phyloP scores from a whole-genome alignment of 2,888 invertebrate species.

The Tachina lurida region DNA sequence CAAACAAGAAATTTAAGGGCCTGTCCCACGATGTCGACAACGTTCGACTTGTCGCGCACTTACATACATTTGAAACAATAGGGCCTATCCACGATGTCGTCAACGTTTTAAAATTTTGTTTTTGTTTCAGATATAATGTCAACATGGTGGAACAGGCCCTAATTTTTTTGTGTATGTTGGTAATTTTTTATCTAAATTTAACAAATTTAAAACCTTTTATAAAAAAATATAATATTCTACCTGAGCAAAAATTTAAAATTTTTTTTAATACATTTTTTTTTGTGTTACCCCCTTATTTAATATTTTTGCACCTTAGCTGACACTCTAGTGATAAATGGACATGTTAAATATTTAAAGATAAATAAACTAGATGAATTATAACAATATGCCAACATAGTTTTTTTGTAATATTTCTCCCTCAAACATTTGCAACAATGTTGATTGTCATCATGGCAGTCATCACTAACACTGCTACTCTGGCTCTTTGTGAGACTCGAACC shows the following conservation, averaged over 20 bases:
- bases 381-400: slow-evolving; percentile 27
- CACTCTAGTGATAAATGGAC: slow-evolving; percentile 66
- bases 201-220: neutral
- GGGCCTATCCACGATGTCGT: too few species aligned
- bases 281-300: slow-evolving; percentile 13
- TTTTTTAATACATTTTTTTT: neutral
- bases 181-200: too few species aligned
- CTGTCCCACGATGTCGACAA: too few species aligned
- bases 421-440: neutral
- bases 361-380: slow-evolving; percentile 61
- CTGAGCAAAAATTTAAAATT: neutral
- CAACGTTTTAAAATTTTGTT: too few species aligned
- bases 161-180: too few species aligned
- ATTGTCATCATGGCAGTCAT: slow-evolving; percentile 24
- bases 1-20: neutral
- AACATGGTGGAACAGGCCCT: too few species aligned
- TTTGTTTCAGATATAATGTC: too few species aligned
- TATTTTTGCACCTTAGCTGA: slow-evolving; percentile 5
- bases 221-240: neutral
- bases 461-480: neutral
- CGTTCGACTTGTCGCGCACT: too few species aligned
- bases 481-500: neutral
- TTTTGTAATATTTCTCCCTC: neutral
- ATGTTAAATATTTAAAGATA: slow-evolving; percentile 67
- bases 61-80: too few species aligned